Evolutionary conservation across 2,797 vertebrate species (phyloP).

Genomic region (Stomatorhinus walkeri): DNA sequence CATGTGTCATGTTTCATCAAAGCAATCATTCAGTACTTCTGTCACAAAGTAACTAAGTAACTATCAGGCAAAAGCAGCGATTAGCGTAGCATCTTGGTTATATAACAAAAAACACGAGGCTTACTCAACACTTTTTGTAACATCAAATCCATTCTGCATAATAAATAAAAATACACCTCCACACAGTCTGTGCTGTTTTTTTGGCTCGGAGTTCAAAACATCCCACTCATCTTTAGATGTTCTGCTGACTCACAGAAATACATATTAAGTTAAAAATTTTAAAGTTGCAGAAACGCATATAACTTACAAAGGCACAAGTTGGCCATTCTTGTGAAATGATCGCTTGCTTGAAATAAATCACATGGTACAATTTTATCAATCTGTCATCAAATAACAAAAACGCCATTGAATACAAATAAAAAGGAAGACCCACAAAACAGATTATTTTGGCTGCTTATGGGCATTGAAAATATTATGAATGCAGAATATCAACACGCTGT

Average conservation of each 20-base stretch:
- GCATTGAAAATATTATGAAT: background rate
- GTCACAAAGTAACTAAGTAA: background rate
- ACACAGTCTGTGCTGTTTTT: slow-evolving; percentile 7
- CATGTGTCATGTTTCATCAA: background rate
- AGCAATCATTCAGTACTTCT: background rate
- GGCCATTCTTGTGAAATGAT: background rate
- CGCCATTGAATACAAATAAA: background rate
- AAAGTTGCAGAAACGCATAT: background rate
- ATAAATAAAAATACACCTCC: slow-evolving; percentile 13
- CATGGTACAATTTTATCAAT: background rate
- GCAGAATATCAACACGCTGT: background rate
- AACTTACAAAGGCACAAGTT: background rate
- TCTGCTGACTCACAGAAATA: background rate
- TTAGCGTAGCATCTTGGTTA: background rate
- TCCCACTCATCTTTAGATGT: background rate
- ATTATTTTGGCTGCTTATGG: background rate
- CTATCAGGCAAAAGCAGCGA: background rate
- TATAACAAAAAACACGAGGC: background rate
- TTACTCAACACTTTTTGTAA: slow-evolving; percentile 1
- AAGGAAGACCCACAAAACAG: background rate
- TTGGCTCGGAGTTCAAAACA: background rate
- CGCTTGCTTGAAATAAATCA: background rate
- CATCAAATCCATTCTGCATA: background rate
- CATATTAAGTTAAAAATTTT: background rate
- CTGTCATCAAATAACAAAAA: slow-evolving; percentile 1